A percentile compares a stretch with the other conserved stretches of the same genome.
Conservation (phyloP, 2,113 vertebrate species). For the Podiceps cristatus region DNA sequence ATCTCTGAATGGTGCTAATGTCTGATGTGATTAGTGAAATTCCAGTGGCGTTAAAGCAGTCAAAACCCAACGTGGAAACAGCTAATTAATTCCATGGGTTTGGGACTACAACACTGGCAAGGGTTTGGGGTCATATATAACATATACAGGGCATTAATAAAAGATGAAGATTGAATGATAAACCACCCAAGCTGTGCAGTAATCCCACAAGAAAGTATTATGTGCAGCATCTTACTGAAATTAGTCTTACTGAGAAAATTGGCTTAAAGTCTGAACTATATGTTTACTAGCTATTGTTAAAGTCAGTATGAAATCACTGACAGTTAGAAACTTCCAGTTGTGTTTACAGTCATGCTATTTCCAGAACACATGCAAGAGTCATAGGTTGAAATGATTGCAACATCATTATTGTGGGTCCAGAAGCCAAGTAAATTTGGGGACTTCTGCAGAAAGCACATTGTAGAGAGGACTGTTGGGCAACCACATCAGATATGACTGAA, state of each 20-base stretch:
- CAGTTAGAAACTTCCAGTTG: constrained; percentile 13
- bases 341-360: constrained; percentile 14
- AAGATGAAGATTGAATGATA: constrained; percentile 16
- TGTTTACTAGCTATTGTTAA: constrained; percentile 37
- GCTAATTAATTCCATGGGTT: constrained; percentile 34
- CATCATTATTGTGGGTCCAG: not conserved
- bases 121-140: not conserved
- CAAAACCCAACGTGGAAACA: not conserved
- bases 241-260: not conserved
- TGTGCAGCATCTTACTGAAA: constrained; percentile 4
- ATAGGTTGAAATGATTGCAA: constrained; percentile 26
- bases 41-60: not conserved
- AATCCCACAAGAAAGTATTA: constrained; percentile 21
- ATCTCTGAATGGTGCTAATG: constrained; percentile 1
- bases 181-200: constrained; percentile 18
- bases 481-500: not conserved
- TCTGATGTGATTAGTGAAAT: constrained; percentile 22
- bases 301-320: constrained; percentile 19
- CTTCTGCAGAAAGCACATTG: not conserved
- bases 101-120: not conserved
- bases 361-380: constrained; percentile 7
- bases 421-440: not conserved
- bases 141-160: not conserved
- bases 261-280: constrained; percentile 14
- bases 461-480: not conserved